Conservation (phyloP, 1,140 invertebrate genomes). For the Lasaia peninsularis region DNA sequence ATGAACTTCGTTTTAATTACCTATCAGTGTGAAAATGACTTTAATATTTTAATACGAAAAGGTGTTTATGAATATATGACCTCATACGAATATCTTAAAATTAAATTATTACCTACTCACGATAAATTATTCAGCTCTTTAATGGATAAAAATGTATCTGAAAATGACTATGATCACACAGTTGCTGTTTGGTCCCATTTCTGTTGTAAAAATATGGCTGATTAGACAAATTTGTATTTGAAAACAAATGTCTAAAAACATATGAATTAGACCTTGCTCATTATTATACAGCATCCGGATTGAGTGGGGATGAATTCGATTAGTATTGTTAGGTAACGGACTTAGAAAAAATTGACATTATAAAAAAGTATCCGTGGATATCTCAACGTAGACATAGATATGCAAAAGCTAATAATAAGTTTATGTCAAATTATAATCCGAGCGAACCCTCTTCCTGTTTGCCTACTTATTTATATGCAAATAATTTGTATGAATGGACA, state of each 20-base stretch:
- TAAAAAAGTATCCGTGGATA: slow-evolving; percentile 58
- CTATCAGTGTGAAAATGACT: slow-evolving; percentile 23
- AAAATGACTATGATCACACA: neutral
- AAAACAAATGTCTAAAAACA: slow-evolving; percentile 45
- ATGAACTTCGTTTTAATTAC: slow-evolving; percentile 18
- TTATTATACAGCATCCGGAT: slow-evolving; percentile 52
- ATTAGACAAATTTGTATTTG: slow-evolving; percentile 66
- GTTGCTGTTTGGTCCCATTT: neutral
- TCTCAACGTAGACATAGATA: slow-evolving; percentile 50
- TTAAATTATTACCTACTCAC: slow-evolving; percentile 42
- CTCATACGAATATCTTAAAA: slow-evolving; percentile 35
- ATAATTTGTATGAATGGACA: slow-evolving; percentile 77
- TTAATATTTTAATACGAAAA: slow-evolving; percentile 2
- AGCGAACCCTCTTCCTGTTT: slow-evolving; percentile 40
- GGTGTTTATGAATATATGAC: slow-evolving; percentile 43
- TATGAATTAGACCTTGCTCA: slow-evolving; percentile 47
- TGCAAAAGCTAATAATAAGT: slow-evolving; percentile 69
- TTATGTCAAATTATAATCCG: slow-evolving; percentile 60
- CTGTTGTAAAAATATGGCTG: slow-evolving; percentile 40
- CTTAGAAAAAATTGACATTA: slow-evolving; percentile 58
- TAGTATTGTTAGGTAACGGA: slow-evolving; percentile 75
- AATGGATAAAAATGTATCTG: slow-evolving; percentile 34
- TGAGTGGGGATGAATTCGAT: slow-evolving; percentile 58
- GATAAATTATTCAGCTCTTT: slow-evolving; percentile 56
- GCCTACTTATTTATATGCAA: slow-evolving; percentile 74